Base-by-base conservation (phyloP, 2,113 vertebrate species). In the Eulacestoma nigropectus region DNA sequence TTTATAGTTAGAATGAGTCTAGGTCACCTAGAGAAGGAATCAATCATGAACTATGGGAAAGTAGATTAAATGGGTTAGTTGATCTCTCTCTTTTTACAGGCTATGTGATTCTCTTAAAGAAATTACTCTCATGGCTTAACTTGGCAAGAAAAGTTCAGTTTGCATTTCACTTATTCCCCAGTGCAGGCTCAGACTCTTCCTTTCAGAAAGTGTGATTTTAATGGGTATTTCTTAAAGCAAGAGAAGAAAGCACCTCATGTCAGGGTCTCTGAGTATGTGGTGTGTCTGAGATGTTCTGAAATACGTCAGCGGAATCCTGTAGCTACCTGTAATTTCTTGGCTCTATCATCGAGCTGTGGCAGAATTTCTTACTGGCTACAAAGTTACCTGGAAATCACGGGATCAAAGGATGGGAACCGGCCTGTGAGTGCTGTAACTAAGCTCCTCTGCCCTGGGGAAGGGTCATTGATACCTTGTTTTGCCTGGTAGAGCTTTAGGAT, bases 321-420 rank as follows among this genome's bases (percentile, higher is more conserved):
- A 72, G 52, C 60, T 84, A 44, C 44, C 79, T 46, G 60, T 35
- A 44, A 84, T 60, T 86, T 63, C 78, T 77, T 77, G 80, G 55
- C 68, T 47, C 0, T 72, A 25, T 17, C 39, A 14, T 21, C 35
- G 77, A 70, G n/a, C 81, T 87, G 32, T 20, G 32, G 33, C 56
- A 57, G 67, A 74, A 74, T 73, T 87, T 16, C 3, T 80, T 74
- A 33, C 41, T 19, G 49, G 46, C 79, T 89, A 8, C 49, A 16
- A 26, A 60, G 32, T 60, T n/a, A 37, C 15, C 62, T 76, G 50
- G 33, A 86, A 84, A 53, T 65, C n/a, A 44, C 11, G 49, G 63
- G 59, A 57, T 20, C 8, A 17, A 44, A 86, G 72, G 49, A 35
- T 0, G 0, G 32, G 46, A 69, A 57, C 17, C 3, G 13, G 37